phyloP scores from a whole-genome alignment of 2,888 invertebrate species.

The Ormyrus nitidulus region DNA sequence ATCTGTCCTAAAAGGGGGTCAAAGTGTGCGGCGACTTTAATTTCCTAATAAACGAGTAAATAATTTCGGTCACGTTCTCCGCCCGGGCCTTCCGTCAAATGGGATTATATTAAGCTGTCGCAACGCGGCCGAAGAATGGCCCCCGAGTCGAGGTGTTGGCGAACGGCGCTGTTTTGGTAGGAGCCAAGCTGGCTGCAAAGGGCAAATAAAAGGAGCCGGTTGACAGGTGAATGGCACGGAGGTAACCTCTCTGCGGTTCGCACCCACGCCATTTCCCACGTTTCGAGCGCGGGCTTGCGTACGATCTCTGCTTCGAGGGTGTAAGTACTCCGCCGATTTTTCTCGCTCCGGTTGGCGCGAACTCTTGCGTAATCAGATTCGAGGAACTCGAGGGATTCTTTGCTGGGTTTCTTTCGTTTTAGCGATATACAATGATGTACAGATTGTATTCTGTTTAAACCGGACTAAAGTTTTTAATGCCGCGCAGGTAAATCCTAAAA shows the following conservation, averaged over 20 bases:
- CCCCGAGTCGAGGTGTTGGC: constrained; percentile 69
- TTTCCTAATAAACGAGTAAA: constrained; percentile 73
- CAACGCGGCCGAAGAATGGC: constrained; percentile 66
- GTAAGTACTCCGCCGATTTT: too few species aligned
- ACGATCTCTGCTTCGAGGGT: constrained; percentile 16
- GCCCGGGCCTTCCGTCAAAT: constrained; percentile 67
- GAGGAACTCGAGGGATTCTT: too few species aligned
- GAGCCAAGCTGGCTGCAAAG: constrained; percentile 59
- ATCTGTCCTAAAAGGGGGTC: not conserved
- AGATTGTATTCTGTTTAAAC: too few species aligned
- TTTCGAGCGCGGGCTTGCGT: constrained; percentile 29
- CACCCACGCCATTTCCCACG: constrained; percentile 58
- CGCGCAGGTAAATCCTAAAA: too few species aligned
- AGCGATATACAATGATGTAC: too few species aligned
- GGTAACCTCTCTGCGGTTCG: constrained; percentile 44
- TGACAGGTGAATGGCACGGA: constrained; percentile 73
- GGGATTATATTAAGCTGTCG: constrained; percentile 76
- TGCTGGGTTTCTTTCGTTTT: too few species aligned
- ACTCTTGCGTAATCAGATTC: too few species aligned
- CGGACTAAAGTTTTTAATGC: too few species aligned
- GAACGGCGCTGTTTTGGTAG: constrained; percentile 73
- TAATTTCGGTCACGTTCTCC: constrained; percentile 74
- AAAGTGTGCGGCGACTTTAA: not conserved
- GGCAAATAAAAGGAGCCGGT: constrained; percentile 57
- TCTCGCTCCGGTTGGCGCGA: too few species aligned